Base-by-base conservation (phyloP, 2,797 vertebrate genomes). In the Mus caroli region DNA sequence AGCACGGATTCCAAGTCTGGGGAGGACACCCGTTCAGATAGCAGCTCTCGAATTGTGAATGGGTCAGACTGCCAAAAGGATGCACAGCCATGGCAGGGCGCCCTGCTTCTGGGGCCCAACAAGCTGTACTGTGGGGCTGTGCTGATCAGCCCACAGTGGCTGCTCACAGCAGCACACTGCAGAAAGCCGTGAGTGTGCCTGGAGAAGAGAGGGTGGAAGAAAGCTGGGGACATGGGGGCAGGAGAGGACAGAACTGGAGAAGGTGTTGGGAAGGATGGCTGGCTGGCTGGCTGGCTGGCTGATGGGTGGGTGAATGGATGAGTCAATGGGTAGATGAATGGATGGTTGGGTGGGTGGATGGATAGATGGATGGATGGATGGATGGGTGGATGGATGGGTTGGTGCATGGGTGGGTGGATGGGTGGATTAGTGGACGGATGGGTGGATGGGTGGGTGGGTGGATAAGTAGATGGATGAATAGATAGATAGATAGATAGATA, bases 81-180 rank as follows among this genome's bases (percentile, higher is more conserved):
- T n/a, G 13, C 69, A 0, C 92, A 97, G 78, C 96, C 96, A 0
- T 98, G 96, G 97, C 98, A 98, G 95, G 98, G 77, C 0, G 97
- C 97, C 0, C 94, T 98, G 83, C n/a, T 98, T 75, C 52, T 76
- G 46, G 52, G 17, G 0, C 56, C 43, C 58, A 92, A 12, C 73
- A 80, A 76, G 17, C 96, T 98, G 15, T 98, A 97, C 84, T 98
- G 98, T 2, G 98, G 97, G n/a, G 97, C 95, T 0, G 97, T 92
- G 80, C 10, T 98, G 92, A 87, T 98, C 76, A 2, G n/a, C 4
- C 90, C 88, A 0, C 97, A 94, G 76, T 98, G 98, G 97, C 75
- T 98, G 26, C 94, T 98, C 28, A 97, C 98, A 0, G 98, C 98
- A 0, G 98, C 98, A 0, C 98, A 98, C 80, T 98, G 97, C 90